Percentiles rank a stretch among this genome's conserved stretches.
Evolutionary conservation across 2,888 invertebrate genomes (phyloP).

Genomic region (Dolichomitus sp.): DNA sequence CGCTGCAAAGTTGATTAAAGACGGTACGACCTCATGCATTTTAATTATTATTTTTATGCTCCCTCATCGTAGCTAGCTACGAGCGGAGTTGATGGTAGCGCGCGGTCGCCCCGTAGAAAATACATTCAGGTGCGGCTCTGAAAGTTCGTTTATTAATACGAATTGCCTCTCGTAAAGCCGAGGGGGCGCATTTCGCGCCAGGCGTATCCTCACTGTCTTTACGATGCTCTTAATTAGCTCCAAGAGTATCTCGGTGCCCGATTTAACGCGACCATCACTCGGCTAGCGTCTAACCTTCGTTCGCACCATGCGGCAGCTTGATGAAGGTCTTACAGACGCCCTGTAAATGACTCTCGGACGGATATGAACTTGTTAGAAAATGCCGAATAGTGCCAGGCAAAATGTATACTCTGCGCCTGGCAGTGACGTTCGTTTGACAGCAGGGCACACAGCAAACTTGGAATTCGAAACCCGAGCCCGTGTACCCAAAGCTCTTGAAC

Average conservation of each 20-base stretch:
- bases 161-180: conserved; percentile 78
- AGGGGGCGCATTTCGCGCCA: conserved; percentile 43
- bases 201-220: conserved; percentile 62
- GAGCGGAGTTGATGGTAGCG: conserved; percentile 31
- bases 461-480: conserved; percentile 1
- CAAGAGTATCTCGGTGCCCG: conserved; percentile 65
- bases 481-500: background rate
- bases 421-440: background rate
- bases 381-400: background rate
- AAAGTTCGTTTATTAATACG: conserved; percentile 82
- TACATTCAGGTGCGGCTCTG: conserved; percentile 66
- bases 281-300: conserved; percentile 23
- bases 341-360: conserved; percentile 43
- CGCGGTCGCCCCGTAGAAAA: conserved; percentile 55
- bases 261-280: conserved; percentile 68
- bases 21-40: conserved; percentile 74
- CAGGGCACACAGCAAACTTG: conserved; percentile 2
- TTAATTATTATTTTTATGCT: conserved; percentile 79
- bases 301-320: conserved; percentile 41
- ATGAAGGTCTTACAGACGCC: conserved; percentile 50
- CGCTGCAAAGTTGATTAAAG: conserved; percentile 78
- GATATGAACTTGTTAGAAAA: conserved; percentile 52
- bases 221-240: conserved; percentile 75
- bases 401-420: background rate
- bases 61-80: background rate